Evolutionary conservation across 1,140 invertebrate species (phyloP).

Genomic region (Tetramorium alpestre): DNA sequence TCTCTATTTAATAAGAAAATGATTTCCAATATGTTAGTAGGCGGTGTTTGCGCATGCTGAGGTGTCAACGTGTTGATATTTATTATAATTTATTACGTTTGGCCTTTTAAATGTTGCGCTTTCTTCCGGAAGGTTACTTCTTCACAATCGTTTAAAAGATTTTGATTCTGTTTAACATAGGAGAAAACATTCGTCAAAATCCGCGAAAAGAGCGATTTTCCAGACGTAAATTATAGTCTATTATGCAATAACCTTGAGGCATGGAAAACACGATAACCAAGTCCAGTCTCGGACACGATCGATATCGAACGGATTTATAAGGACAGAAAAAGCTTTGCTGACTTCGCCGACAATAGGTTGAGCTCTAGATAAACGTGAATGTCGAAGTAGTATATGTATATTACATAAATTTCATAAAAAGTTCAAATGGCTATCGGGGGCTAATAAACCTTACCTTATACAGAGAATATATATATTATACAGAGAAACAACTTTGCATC

Average conservation of each 20-base stretch:
- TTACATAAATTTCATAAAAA: conserved; percentile 37
- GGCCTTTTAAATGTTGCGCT: background rate
- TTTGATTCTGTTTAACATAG: background rate
- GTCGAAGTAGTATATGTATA: background rate
- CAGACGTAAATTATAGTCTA: conserved; percentile 12
- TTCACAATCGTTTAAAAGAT: background rate
- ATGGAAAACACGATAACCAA: conserved; percentile 51
- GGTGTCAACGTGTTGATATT: background rate
- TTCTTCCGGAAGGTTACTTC: background rate
- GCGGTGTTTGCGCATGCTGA: background rate
- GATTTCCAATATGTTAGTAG: conserved; percentile 1
- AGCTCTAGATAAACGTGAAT: conserved; percentile 27
- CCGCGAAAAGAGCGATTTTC: background rate
- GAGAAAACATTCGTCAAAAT: background rate
- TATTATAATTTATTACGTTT: background rate
- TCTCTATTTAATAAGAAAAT: conserved; percentile 22
- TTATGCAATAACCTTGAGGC: conserved; percentile 45
- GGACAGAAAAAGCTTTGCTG: conserved; percentile 26
- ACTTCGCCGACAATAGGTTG: conserved; percentile 8
- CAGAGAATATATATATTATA: background rate
- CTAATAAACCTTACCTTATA: background rate
- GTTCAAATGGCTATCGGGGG: background rate
- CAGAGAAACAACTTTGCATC: background rate
- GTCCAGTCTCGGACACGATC: conserved; percentile 46
- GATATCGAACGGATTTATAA: conserved; percentile 47